Evolutionary conservation across 2,113 vertebrate genomes (phyloP), one percentile per base, ranked within the genome.

Genomic region (Megaceryle torquata): DNA sequence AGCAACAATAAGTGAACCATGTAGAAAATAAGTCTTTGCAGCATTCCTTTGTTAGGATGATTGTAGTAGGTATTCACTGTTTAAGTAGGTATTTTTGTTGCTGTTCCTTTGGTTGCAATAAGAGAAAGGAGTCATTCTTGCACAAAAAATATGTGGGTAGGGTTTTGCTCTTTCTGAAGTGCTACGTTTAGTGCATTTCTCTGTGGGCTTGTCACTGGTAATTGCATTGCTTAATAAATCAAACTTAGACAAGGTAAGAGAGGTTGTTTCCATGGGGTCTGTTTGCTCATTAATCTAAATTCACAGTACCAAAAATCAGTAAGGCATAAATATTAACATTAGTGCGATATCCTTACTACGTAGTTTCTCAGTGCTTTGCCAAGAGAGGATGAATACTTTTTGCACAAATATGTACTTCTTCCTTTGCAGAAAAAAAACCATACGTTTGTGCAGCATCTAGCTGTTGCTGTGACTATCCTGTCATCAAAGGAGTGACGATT

Each of bases 201-300:
- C 67, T 67, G 64, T 86, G 90, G 82, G 86, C 65, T 93, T 96
- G 97, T 97, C 97, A 63, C 87, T 70, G 71, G 77, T 95, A 96
- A 95, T 97, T 97, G 88, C 83, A 74, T 82, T 94, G 82, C 70
- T 97, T 96, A 96, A 96, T 97, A 96, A 94, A 96, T 97, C 95
- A 95, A 91, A 71, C 59, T 35, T 74, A 92, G 95, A 88, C 84
- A 90, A 93, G 77, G 92, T 92, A 85, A 89, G 91, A 89, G 90
- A 86, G 91, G 81, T 91, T 92, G 93, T 95, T 96, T 96, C 92
- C 78, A 28, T 82, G 81, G 78, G 95, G 81, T 95, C 61, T 91
- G 81, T 92, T 93, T 88, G 70, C 59, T 87, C 74, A 51, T 94
- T 93, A 84, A 93, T 96, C 59, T 91, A 85, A 96, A 89, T 67